These are phyloP conservation scores for Hemiscyllium ocellatum DNA, from an alignment of 2,113 vertebrate genomes.

Conservation along the genomic window DNA sequence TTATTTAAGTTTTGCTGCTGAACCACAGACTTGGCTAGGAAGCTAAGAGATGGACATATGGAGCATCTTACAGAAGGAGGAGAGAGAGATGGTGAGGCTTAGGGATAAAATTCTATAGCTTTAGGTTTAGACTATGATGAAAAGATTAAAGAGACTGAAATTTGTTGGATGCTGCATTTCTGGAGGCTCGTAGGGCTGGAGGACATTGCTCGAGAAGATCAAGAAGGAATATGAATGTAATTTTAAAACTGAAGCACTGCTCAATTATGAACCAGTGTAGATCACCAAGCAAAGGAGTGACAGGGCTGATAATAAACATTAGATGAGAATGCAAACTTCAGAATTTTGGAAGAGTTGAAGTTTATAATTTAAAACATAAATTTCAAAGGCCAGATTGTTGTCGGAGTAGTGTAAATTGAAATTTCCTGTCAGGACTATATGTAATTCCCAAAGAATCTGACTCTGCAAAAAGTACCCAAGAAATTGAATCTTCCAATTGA, in stretches of 20 bases:
- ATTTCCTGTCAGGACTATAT: no score
- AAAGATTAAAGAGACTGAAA: not conserved
- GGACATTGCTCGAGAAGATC: not conserved
- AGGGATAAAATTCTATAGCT: not conserved
- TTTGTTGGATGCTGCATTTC: not conserved
- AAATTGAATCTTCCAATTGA: no score
- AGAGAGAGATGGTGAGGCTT: not conserved
- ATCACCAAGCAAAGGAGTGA: not conserved
- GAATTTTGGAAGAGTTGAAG: not conserved
- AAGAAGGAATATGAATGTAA: no score
- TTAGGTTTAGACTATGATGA: not conserved
- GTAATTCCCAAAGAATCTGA: no score
- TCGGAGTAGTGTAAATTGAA: no score
- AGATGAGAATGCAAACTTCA: not conserved
- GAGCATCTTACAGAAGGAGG: not conserved
- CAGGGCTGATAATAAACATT: not conserved
- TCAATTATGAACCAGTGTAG: not conserved
- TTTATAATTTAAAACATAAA: not conserved
- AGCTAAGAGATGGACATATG: not conserved
- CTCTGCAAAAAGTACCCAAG: no score
- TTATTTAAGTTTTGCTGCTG: not conserved
- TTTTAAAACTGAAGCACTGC: no score
- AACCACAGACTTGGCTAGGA: not conserved
- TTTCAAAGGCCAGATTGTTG: no score
- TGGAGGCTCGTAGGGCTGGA: not conserved